Conservation (phyloP, 2,113 vertebrate species). For the Zosterops pallidus region DNA sequence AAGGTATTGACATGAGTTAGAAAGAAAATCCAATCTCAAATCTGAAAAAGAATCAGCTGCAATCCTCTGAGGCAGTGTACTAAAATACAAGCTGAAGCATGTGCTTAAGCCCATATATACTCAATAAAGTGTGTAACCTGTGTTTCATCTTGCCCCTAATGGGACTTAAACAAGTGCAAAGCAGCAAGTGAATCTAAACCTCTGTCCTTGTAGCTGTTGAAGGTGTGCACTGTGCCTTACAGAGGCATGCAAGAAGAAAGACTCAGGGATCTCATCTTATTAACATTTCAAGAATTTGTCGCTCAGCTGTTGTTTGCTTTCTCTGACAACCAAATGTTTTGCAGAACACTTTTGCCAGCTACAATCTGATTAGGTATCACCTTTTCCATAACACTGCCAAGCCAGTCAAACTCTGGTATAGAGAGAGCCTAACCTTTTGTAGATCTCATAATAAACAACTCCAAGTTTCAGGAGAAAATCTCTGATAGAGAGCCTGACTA, state of each 20-base stretch:
- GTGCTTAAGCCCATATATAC: not conserved
- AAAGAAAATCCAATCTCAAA: not conserved
- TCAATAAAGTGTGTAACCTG: not conserved
- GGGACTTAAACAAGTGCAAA: not conserved
- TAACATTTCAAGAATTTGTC: conserved; percentile 33
- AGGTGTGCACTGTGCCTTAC: not conserved
- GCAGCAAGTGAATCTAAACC: not conserved
- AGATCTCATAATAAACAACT: conserved; percentile 29
- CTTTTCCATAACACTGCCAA: conserved; percentile 43
- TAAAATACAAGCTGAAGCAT: not conserved
- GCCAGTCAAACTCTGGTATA: not conserved
- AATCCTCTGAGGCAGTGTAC: not conserved
- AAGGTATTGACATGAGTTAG: not conserved
- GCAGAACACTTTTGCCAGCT: conserved; percentile 53
- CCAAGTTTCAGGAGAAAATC: conserved; percentile 56
- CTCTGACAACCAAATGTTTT: conserved; percentile 63
- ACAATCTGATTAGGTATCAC: conserved; percentile 57
- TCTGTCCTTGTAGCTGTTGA: not conserved
- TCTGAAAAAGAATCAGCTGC: not conserved
- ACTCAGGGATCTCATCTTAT: not conserved
- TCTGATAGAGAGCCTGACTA: not conserved
- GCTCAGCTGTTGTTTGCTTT: conserved; percentile 56
- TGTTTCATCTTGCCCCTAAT: not conserved
- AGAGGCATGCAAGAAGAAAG: not conserved
- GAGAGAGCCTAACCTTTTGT: conserved; percentile 47